phyloP scores from a whole-genome alignment of 2,888 invertebrate genomes.

The Cosmopolites sordidus region DNA sequence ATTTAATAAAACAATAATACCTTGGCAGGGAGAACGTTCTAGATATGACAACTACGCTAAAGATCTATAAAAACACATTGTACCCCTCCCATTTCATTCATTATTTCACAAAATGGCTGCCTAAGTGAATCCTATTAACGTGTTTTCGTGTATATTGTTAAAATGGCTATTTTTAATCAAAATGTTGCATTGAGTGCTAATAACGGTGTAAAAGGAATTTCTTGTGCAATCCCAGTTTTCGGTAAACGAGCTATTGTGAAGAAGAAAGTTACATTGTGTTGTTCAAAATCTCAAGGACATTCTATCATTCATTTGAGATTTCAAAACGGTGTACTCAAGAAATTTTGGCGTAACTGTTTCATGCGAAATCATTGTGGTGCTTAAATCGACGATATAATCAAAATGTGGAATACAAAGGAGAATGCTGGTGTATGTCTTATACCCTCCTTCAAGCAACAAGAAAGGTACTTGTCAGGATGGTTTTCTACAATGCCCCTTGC shows the following conservation, averaged over 20 bases:
- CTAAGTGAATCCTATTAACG: constrained; percentile 8
- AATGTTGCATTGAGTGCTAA: constrained; percentile 5
- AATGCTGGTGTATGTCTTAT: not conserved
- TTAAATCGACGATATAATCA: constrained; percentile 5
- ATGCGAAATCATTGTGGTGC: constrained; percentile 9
- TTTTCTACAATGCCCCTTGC: constrained; percentile 10
- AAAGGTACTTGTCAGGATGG: constrained; percentile 21
- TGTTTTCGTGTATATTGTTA: constrained; percentile 12
- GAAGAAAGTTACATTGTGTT: constrained; percentile 14
- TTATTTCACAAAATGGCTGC: constrained; percentile 19
- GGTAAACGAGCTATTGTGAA: constrained; percentile 10
- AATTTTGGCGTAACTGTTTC: constrained; percentile 5
- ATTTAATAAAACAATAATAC: too few species aligned
- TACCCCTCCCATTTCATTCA: not conserved
- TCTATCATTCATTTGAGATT: constrained; percentile 2
- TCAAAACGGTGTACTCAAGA: constrained; percentile 6
- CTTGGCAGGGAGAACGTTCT: too few species aligned
- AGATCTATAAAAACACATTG: not conserved
- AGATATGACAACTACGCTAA: not conserved
- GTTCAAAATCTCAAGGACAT: constrained; percentile 9
- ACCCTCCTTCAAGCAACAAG: constrained; percentile 15
- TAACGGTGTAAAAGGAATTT: constrained; percentile 11
- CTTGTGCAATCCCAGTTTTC: constrained; percentile 9
- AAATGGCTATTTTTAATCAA: constrained; percentile 16
- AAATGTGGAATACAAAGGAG: constrained; percentile 11